Evolutionary conservation across 2,797 vertebrate species (phyloP), one percentile per base, ranked within the genome.

Genomic region (Orestias chungarensis): DNA sequence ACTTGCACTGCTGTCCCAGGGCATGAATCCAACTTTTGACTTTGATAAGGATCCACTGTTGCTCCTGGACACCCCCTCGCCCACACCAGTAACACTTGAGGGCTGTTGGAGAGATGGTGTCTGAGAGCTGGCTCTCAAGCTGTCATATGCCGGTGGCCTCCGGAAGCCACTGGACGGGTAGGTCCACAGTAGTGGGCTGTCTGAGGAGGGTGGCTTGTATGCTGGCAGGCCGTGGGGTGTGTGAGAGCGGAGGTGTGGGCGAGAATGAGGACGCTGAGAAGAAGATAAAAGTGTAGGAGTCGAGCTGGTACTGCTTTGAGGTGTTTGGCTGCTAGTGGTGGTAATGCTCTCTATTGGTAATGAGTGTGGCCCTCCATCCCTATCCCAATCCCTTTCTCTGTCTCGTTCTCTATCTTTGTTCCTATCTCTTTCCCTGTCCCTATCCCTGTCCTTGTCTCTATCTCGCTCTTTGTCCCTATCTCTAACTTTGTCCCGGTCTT

Each of bases 121-220:
- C 54, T 91, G 93, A 49, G 90, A 87, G 83, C 89, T 90, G 33
- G 92, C 93, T 42, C 94, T 87, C 35, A 96, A 82, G 85, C 96
- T 97, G 71, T 97, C 96, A 2, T 97, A 97, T 70, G 97, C 96
- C 0, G 97, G 97, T 23, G 96, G 97, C 46, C 95, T 95, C 27
- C 94, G 93, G 83, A 96, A 94, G 42, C 95, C 96, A 11, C 94
- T 91, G 0, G 97, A 96, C 27, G 96, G 96, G 88, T 96, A 97
- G 46, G 96, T 97, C 97, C 97, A 97, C 61, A 96, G 93, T 25
- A 96, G 91, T 31, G 95, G 93, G 86, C 94, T 94, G 90, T 96
- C 94, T 0, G 94, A 93, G 0, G 93, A 91, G n/a, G 94, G 93
- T 15, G 94, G 94, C 75, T 95, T 95, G 82, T 95, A 95, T 0